Percentiles rank a stretch among this genome's conserved stretches.
Evolutionary conservation across 2,113 vertebrate genomes (phyloP).

Genomic region (Boulengeromyrus knoepffleri): DNA sequence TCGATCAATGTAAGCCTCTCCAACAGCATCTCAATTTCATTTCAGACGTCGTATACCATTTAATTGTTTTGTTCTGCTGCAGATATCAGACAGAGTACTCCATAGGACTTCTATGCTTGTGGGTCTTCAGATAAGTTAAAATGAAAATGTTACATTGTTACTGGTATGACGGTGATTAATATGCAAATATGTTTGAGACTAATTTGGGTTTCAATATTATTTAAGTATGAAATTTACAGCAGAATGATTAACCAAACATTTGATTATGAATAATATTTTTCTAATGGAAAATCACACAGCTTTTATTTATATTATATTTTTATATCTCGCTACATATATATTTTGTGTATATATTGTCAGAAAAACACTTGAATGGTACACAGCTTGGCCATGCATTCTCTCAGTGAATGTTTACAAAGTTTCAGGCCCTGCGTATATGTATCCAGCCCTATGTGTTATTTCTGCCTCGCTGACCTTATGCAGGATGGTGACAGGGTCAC

Average conservation of each 20-base stretch:
- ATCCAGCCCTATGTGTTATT: background rate
- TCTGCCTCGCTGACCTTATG: background rate
- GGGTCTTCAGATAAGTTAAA: background rate
- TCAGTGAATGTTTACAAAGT: background rate
- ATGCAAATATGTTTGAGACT: background rate
- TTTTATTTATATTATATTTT: background rate
- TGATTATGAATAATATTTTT: background rate
- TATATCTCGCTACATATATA: background rate
- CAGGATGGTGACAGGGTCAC: background rate
- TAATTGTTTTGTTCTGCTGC: background rate
- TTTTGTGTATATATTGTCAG: background rate
- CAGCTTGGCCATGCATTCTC: background rate
- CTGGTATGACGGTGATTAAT: background rate
- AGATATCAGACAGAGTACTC: background rate
- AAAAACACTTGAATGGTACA: background rate
- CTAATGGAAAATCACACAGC: background rate
- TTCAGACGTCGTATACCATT: background rate
- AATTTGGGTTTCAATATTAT: background rate
- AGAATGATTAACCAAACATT: background rate
- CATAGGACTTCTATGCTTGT: background rate
- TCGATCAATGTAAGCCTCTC: conserved; percentile 31
- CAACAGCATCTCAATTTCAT: background rate
- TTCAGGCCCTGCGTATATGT: background rate
- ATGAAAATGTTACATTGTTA: background rate
- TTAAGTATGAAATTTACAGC: background rate